Base-by-base conservation (phyloP, 2,797 vertebrate species). In the Odontamblyopus rebecca region DNA sequence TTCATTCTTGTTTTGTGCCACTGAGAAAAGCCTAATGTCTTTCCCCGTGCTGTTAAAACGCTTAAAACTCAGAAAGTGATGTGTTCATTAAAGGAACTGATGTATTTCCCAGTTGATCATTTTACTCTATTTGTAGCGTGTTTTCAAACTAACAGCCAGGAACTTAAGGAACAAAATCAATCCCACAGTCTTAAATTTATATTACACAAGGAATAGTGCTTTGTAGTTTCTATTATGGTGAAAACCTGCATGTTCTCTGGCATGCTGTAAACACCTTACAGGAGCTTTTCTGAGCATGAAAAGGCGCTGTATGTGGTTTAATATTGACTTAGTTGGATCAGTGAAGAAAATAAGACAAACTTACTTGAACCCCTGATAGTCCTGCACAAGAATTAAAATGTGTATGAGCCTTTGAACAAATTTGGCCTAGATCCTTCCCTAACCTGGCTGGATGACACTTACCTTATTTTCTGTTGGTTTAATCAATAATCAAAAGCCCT, bases 81-180 rank as follows among this genome's bases (percentile, higher is more conserved):
- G 57, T 68, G 63, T 76, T 76, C 19, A 54, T 68, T 65, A 54
- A 38, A 62, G 57, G 29, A 11, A 44, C 63, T 66, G 66, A 48
- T 68, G 35, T 65, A 30, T 60, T 48, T 65, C 59, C 64, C 67
- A 32, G 59, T 48, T 77, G 64, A 56, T 59, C 41, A 71, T 69
- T 60, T 35, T 27, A 12, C 59, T 67, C 64, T 56, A 32, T 74
- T 15, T 30, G 8, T 32, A 73, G 41, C 68, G 66, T 54, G 54
- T 76, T 72, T 30, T 68, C 35, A 68, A 74, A 75, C 63, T 65
- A 67, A 64, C 54, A 35, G 69, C 64, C 75, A 72, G 27, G 63
- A 70, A 68, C 73, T 41, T 50, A 41, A 65, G 65, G 67, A 81
- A 68, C 13, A 50, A n/a, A 8, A 69, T 61, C 38, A 23, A 61